Evolutionary conservation across 2,797 vertebrate species (phyloP).

Genomic region (Allobates femoralis): DNA sequence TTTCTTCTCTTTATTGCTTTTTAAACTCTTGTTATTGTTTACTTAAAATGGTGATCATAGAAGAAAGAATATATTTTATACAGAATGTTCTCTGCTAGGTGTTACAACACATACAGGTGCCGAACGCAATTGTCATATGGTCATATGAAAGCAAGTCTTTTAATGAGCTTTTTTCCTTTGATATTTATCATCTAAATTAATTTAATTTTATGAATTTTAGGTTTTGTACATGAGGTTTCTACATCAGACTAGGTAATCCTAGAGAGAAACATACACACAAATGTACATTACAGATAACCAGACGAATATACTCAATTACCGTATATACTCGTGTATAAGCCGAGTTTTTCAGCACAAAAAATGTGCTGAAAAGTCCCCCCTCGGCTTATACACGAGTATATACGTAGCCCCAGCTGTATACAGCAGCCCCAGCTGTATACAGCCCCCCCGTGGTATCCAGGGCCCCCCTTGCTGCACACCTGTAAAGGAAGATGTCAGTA

Average conservation of each 20-base stretch:
- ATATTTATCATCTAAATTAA: conserved; percentile 2
- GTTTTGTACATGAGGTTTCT: background rate
- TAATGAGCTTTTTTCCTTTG: background rate
- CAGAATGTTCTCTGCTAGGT: background rate
- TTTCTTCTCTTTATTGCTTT: background rate
- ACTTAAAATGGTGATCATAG: background rate
- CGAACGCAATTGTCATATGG: background rate
- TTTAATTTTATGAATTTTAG: background rate
- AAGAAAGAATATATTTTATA: background rate
- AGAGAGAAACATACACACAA: background rate
- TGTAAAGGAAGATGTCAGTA: too few relatives aligned
- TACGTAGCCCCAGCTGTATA: too few relatives aligned
- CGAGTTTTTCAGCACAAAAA: too few relatives aligned
- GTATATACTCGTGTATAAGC: too few relatives aligned
- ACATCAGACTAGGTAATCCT: conserved; percentile 4
- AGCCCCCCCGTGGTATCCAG: too few relatives aligned
- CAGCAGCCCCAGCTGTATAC: too few relatives aligned
- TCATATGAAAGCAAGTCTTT: conserved; percentile 15
- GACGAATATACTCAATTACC: too few relatives aligned
- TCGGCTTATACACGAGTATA: too few relatives aligned
- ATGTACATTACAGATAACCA: too few relatives aligned
- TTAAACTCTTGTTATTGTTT: background rate
- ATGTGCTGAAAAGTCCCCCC: too few relatives aligned
- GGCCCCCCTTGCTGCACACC: too few relatives aligned
- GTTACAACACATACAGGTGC: background rate